These are phyloP conservation scores for Anguilla japonica DNA, from an alignment of 2,113 vertebrate species.

Conservation along the genomic window DNA sequence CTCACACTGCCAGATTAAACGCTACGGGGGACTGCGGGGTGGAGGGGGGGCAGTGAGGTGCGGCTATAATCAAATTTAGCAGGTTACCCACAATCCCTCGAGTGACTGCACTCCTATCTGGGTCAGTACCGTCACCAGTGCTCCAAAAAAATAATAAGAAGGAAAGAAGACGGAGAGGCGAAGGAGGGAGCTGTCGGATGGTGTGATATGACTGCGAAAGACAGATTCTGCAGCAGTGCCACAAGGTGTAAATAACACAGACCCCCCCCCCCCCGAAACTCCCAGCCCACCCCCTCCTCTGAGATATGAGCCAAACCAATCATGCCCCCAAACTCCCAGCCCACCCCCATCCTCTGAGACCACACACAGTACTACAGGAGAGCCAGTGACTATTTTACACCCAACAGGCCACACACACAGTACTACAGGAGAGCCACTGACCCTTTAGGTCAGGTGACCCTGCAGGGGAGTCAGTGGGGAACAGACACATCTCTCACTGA, in stretches of 20 bases:
- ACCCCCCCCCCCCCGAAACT: not conserved
- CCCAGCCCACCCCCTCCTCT: not conserved
- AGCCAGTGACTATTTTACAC: too few species aligned
- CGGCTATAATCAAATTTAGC: constrained; percentile 8
- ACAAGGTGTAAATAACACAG: not conserved
- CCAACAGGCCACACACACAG: not conserved
- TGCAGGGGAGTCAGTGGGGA: not conserved
- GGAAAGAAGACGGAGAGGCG: not conserved
- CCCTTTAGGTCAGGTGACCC: too few species aligned
- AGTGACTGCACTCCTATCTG: not conserved
- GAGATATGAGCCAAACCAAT: not conserved
- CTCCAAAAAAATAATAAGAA: constrained; percentile 28
- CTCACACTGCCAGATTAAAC: not conserved
- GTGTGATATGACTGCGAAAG: not conserved
- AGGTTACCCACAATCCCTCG: not conserved
- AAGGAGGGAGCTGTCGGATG: constrained; percentile 1
- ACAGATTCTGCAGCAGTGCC: not conserved
- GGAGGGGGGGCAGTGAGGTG: not conserved
- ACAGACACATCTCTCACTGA: not conserved
- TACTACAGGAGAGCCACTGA: not conserved
- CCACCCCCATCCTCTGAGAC: too few species aligned
- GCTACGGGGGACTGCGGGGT: not conserved
- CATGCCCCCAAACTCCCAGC: too few species aligned
- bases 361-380: not conserved
- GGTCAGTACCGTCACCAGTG: constrained; percentile 1